A percentile compares a stretch with the other conserved stretches of the same genome.
Evolutionary conservation across 64 coral and sea anemone genomes (phyloP).

Genomic region (Montipora foliosa): DNA sequence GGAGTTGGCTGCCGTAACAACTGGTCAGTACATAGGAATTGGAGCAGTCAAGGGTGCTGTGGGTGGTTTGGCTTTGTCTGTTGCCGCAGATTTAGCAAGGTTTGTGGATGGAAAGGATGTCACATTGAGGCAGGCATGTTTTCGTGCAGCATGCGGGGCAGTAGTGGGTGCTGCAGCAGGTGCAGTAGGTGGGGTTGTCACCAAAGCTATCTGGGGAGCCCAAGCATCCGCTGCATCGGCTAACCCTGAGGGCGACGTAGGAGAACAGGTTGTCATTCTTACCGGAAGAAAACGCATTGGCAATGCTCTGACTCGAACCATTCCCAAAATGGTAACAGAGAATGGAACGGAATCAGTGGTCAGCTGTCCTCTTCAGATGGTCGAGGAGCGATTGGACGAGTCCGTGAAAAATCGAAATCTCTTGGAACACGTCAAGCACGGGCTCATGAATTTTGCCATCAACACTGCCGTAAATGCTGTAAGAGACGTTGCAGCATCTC

Average conservation of each 20-base stretch:
- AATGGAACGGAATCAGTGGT: conserved; percentile 28
- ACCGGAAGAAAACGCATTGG: conserved; percentile 37
- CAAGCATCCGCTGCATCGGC: conserved; percentile 35
- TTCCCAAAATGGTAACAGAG: conserved; percentile 29
- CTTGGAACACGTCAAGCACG: background rate
- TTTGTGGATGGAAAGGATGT: conserved; percentile 51
- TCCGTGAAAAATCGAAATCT: conserved; percentile 57
- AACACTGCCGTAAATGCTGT: background rate
- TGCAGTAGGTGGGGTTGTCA: conserved; percentile 25
- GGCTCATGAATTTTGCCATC: background rate
- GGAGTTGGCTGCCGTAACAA: conserved; percentile 22
- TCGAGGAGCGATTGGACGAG: conserved; percentile 67
- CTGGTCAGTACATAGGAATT: conserved; percentile 14
- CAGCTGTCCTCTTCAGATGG: background rate
- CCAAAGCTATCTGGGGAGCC: conserved; percentile 4
- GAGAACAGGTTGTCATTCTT: conserved; percentile 35
- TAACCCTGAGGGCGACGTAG: conserved; percentile 31
- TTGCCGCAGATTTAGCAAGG: conserved; percentile 33
- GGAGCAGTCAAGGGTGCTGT: conserved; percentile 50
- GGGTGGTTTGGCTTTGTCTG: conserved; percentile 11
- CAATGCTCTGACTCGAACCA: background rate
- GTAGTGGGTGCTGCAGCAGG: conserved; percentile 42
- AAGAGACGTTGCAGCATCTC: background rate
- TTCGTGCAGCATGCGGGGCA: conserved; percentile 5
- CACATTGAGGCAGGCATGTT: conserved; percentile 9